A percentile compares a stretch with the other conserved stretches of the same genome.
Evolutionary conservation across 2,797 vertebrate genomes (phyloP).

Genomic region (Pogoniulus pusillus): DNA sequence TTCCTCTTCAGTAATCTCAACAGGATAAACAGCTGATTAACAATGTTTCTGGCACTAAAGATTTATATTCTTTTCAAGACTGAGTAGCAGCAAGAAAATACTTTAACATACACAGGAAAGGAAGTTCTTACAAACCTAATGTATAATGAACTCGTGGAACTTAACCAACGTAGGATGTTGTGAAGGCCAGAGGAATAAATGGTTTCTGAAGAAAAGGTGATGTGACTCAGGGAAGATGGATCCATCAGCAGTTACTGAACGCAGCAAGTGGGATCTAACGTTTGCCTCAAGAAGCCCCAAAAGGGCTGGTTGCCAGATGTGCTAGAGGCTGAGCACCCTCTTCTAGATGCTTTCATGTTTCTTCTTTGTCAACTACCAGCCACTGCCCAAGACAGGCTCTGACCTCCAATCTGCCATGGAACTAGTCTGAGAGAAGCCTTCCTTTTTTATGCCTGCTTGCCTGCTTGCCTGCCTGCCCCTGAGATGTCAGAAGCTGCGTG

Average conservation of each 20-base stretch:
- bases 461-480: background rate
- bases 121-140: background rate
- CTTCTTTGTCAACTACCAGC: background rate
- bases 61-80: slow-evolving; percentile 15
- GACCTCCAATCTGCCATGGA: background rate
- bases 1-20: slow-evolving; percentile 12
- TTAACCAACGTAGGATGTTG: background rate
- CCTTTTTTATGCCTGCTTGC: background rate
- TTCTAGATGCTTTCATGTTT: background rate
- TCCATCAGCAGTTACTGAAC: background rate
- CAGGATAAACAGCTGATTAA: background rate
- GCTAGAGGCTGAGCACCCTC: background rate
- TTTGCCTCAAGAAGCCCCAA: background rate
- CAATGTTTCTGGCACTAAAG: background rate
- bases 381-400: background rate
- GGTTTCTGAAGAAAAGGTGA: background rate
- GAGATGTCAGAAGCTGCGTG: background rate
- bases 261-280: fast-evolving
- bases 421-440: background rate
- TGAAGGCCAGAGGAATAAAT: background rate
- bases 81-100: slow-evolving; percentile 45
- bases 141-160: background rate
- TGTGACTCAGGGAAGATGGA: background rate
- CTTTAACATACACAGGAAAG: background rate
- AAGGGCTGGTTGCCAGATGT: background rate